phyloP scores from a whole-genome alignment of 2,113 vertebrate species.

The Lutjanus erythropterus region DNA sequence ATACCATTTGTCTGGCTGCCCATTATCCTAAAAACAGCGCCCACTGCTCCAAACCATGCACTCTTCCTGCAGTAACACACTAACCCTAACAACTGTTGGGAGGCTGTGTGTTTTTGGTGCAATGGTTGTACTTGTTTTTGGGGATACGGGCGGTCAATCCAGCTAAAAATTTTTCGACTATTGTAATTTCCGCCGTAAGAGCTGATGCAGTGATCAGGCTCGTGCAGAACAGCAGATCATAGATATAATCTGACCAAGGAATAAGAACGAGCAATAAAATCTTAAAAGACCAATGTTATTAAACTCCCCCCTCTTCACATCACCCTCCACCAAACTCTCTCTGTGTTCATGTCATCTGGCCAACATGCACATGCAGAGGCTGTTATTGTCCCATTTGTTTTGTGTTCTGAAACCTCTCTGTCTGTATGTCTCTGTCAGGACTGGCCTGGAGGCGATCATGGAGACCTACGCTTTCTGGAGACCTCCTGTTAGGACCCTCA shows the following conservation, averaged over 20 bases:
- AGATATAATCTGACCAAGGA: not conserved
- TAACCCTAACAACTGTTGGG: no score
- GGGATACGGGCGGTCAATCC: no score
- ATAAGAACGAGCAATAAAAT: slow-evolving; percentile 1
- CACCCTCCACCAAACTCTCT: not conserved
- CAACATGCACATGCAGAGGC: slow-evolving; percentile 9
- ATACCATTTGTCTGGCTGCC: no score
- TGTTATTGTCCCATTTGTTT: not conserved
- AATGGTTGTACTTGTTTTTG: no score
- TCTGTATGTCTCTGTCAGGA: slow-evolving; percentile 83
- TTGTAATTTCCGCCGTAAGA: not conserved
- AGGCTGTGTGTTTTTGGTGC: no score
- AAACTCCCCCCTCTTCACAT: not conserved
- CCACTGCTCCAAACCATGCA: no score
- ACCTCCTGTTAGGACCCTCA: slow-evolving; percentile 96
- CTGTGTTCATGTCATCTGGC: slow-evolving; percentile 3
- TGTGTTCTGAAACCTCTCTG: not conserved
- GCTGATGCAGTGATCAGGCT: not conserved
- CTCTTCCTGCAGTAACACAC: no score
- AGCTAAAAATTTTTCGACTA: no score
- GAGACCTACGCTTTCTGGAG: slow-evolving; percentile 99
- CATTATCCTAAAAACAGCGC: no score
- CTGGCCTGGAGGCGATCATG: slow-evolving; percentile 99
- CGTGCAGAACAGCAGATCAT: not conserved
- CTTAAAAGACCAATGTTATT: not conserved